Percentiles rank a stretch among this genome's conserved stretches.
phyloP scores from a whole-genome alignment of 2,888 invertebrate genomes.

The Eubasilissa splendida region DNA sequence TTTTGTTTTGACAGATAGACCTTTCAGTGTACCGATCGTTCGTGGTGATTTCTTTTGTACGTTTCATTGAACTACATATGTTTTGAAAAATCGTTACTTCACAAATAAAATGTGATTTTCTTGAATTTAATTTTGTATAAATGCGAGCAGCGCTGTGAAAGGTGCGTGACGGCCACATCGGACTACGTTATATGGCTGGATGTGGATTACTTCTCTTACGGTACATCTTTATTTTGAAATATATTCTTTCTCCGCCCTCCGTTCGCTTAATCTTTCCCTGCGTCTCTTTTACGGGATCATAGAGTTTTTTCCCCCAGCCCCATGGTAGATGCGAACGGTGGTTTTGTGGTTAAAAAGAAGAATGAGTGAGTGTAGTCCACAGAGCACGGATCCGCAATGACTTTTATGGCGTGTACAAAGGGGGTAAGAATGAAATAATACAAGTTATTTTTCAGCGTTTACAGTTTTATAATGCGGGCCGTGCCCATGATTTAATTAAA shows the following conservation, averaged over 20 bases:
- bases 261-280: slow-evolving; percentile 23
- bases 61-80: no score
- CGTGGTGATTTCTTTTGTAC: no score
- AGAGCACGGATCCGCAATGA: slow-evolving; percentile 13
- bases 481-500: background rate
- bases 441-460: slow-evolving; percentile 19
- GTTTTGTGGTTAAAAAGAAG: slow-evolving; percentile 1
- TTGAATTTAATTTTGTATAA: no score
- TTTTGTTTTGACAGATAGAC: no score
- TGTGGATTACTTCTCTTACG: slow-evolving; percentile 18
- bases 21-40: no score
- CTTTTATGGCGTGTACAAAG: slow-evolving; percentile 17
- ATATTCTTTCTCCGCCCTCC: slow-evolving; percentile 25
- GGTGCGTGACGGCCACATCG: no score
- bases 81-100: no score
- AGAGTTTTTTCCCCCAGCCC: background rate
- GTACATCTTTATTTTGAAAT: slow-evolving; percentile 30
- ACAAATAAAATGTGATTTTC: no score
- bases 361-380: slow-evolving; percentile 9
- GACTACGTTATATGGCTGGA: slow-evolving; percentile 10
- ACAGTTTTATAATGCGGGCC: slow-evolving; percentile 5
- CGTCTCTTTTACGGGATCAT: slow-evolving; percentile 19
- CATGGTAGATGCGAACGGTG: background rate
- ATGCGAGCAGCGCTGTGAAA: no score
- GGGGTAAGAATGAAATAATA: slow-evolving; percentile 17